These are phyloP conservation scores for Ethmia dodecea DNA, from an alignment of 2,888 invertebrate species.

Conservation along the genomic window DNA sequence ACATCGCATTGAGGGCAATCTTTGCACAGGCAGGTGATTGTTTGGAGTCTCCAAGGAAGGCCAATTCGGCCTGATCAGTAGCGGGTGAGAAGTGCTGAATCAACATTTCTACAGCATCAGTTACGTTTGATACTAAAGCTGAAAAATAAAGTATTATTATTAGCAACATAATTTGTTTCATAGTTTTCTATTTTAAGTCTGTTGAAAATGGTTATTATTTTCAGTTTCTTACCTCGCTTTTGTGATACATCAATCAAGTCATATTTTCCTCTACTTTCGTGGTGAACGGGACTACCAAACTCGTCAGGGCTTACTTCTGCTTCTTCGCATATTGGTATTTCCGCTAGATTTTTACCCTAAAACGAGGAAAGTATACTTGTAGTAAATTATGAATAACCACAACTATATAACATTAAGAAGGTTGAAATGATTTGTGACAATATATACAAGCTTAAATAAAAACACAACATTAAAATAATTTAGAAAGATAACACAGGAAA, in stretches of 20 bases:
- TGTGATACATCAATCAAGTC: slow-evolving; percentile 77
- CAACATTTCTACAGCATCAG: slow-evolving; percentile 85
- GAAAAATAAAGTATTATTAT: slow-evolving; percentile 29
- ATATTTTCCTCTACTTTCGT: slow-evolving; percentile 58
- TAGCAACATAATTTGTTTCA: background rate
- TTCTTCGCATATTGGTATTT: slow-evolving; percentile 82
- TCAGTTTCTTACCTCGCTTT: slow-evolving; percentile 67
- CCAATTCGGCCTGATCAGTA: slow-evolving; percentile 79
- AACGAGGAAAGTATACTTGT: slow-evolving; percentile 13
- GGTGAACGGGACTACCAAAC: slow-evolving; percentile 71
- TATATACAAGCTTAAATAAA: slow-evolving; percentile 19
- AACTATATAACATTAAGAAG: too few species aligned
- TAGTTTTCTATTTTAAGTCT: too few species aligned
- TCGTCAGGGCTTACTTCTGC: slow-evolving; percentile 79
- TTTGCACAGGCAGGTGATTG: slow-evolving; percentile 83
- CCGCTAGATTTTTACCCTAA: slow-evolving; percentile 77
- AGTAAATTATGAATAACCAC: slow-evolving; percentile 2
- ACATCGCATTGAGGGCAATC: slow-evolving; percentile 85
- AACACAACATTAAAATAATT: slow-evolving; percentile 3
- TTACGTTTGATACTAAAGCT: slow-evolving; percentile 85
- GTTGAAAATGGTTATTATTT: background rate
- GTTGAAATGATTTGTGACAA: too few species aligned
- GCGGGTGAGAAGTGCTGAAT: slow-evolving; percentile 83
- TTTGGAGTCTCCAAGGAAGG: slow-evolving; percentile 76
- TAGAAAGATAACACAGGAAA: background rate